Evolutionary conservation across 2,113 vertebrate species (phyloP).

Genomic region (Paratilapia polleni): DNA sequence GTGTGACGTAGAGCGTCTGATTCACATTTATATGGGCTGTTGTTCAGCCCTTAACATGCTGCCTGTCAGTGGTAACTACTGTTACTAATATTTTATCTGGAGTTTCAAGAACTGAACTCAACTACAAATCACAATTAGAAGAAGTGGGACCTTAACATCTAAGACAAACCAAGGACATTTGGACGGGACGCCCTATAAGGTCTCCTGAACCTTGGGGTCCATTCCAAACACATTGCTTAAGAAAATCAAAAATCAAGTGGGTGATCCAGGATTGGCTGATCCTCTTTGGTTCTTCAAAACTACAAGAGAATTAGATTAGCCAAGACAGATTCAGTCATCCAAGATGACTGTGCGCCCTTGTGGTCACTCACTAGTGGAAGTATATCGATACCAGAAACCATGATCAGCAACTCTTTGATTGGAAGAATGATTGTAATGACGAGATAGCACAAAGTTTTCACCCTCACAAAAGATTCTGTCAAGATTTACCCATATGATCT

Average conservation of each 20-base stretch:
- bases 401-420: neutral
- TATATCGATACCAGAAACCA: too few species aligned
- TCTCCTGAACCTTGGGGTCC: too few species aligned
- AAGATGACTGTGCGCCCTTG: too few species aligned
- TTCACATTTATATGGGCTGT: neutral
- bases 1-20: neutral
- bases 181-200: neutral
- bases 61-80: neutral
- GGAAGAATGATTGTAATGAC: neutral
- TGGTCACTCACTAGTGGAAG: too few species aligned
- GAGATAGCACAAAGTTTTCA: neutral
- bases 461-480: neutral
- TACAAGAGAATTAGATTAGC: neutral
- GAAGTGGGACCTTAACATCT: neutral
- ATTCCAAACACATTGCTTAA: too few species aligned
- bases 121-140: neutral
- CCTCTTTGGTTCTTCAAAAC: neutral
- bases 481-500: neutral
- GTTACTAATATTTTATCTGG: neutral
- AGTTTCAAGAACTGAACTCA: neutral
- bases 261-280: accelerated
- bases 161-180: neutral
- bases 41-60: neutral
- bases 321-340: too few species aligned
- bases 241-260: neutral